Evolutionary conservation across 2,113 vertebrate genomes (phyloP).

Genomic region (Gulo gulo): DNA sequence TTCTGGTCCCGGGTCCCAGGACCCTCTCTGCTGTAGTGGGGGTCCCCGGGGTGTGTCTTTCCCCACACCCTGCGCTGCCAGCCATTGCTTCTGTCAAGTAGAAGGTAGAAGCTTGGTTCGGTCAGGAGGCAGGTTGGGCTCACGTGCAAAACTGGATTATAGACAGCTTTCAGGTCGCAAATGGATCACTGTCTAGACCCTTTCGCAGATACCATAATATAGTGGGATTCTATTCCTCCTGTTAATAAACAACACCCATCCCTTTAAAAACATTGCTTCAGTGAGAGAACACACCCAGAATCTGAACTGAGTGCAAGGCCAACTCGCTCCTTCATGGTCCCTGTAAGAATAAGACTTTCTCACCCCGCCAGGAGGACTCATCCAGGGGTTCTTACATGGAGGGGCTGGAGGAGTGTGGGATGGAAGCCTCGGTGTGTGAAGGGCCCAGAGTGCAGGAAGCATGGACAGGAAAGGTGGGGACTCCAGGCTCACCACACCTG

Average conservation of each 20-base stretch:
- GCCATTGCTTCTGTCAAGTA: neutral
- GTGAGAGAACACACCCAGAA: neutral
- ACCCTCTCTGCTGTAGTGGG: neutral
- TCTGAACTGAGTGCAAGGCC: neutral
- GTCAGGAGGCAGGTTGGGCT: neutral
- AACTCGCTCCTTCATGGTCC: neutral
- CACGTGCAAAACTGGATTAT: neutral
- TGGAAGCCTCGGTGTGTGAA: rapidly evolving
- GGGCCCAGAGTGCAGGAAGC: rapidly evolving
- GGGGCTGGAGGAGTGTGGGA: neutral
- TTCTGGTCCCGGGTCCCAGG: neutral
- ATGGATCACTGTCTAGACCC: neutral
- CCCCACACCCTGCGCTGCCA: neutral
- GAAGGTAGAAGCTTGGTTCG: neutral
- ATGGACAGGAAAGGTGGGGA: neutral
- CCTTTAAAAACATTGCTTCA: neutral
- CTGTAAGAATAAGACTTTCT: neutral
- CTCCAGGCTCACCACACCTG: neutral
- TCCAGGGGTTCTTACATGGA: neutral
- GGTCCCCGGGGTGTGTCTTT: rapidly evolving
- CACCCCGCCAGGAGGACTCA: neutral
- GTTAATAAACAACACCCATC: neutral
- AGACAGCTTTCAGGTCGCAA: neutral
- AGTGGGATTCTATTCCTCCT: neutral
- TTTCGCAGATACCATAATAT: neutral